A percentile compares a stretch with the other conserved stretches of the same genome.
Conservation (phyloP, 2,888 invertebrate genomes). For the Apotomis turbidana region DNA sequence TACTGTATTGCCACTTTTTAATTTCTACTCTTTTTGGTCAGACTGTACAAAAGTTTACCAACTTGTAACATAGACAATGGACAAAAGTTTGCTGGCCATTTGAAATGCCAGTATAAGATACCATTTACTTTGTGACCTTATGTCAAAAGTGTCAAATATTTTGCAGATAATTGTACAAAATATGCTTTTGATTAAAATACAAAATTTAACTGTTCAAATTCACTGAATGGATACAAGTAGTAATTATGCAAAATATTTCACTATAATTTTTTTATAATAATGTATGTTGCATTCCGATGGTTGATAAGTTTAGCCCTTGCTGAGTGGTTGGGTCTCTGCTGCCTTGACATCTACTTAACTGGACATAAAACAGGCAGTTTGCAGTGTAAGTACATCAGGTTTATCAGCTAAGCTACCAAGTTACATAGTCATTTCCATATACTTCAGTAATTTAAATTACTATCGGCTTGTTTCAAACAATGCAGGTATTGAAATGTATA, state of each 20-base stretch:
- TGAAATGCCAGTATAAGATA: slow-evolving; percentile 4
- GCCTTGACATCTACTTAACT: slow-evolving; percentile 54
- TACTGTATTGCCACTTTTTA: too few species aligned
- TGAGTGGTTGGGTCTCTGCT: slow-evolving; percentile 71
- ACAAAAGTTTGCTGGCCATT: slow-evolving; percentile 2
- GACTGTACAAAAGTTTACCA: background rate
- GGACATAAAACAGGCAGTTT: slow-evolving; percentile 30
- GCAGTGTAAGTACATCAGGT: slow-evolving; percentile 1
- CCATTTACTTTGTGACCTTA: slow-evolving; percentile 36
- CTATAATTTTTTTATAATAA: slow-evolving; percentile 47
- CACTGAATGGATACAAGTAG: slow-evolving; percentile 40
- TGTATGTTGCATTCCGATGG: slow-evolving; percentile 79
- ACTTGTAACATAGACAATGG: background rate
- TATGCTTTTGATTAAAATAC: slow-evolving; percentile 54
- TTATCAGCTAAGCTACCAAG: background rate
- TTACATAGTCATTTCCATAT: background rate
- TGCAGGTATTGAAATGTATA: background rate
- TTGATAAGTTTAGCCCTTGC: slow-evolving; percentile 59
- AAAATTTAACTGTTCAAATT: slow-evolving; percentile 59
- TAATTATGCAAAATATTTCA: slow-evolving; percentile 44
- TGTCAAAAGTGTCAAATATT: slow-evolving; percentile 50
- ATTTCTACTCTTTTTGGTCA: too few species aligned
- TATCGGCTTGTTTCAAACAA: too few species aligned
- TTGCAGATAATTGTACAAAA: slow-evolving; percentile 49
- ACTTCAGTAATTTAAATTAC: too few species aligned